Base-by-base conservation (phyloP, 92 coral and sea anemone genomes). In the Epizoanthus ramosus region DNA sequence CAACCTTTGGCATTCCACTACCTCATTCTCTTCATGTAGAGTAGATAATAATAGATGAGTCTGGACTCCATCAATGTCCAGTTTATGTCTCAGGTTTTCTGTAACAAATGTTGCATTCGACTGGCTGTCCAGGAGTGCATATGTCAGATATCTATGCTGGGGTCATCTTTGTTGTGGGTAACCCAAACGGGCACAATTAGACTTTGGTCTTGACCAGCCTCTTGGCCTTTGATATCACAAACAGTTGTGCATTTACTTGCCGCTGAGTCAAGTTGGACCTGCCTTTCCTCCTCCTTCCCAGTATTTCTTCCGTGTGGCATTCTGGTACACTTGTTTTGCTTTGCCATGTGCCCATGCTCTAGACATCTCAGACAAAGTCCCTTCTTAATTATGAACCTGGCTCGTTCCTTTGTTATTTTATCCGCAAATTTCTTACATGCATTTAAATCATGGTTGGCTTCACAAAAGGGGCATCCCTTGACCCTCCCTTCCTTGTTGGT, bases 21-120 rank as follows among this genome's bases (percentile, higher is more conserved):
- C 28, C 79, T 87, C 83, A 23, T 87, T 75, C 22, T 90, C 89
- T 23, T 74, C 73, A 39, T 87, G 91, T 87, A 90, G 80, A 0
- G 91, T 84, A 8, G 93, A 90, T 61, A 90, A 79, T 16, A 50
- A 71, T 23, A 90, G 57, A 53, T 86, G 84, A 63, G 90, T 89
- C 35, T 85, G 24, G 15, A 87, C 84, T 7, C 88, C 88, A 1
- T 90, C 88, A 3, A 87, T 67, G 22, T 63, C 37, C 66, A 90
- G 75, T 28, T 43, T 60, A 35, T 57, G 6, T 45, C 83, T 77
- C 37, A 86, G 39, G 54, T 72, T 81, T 23, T 90, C 88, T 3
- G 84, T 83, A 64, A 90, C 83, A 66, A 90, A 87, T 10, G 90
- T 79, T 10, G 93, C 90, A 80, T 90, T 83, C 5, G 86, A 87